Evolutionary conservation across 1,140 invertebrate genomes (phyloP), one percentile per base, ranked within the genome.

Genomic region (Drosophila elegans): DNA sequence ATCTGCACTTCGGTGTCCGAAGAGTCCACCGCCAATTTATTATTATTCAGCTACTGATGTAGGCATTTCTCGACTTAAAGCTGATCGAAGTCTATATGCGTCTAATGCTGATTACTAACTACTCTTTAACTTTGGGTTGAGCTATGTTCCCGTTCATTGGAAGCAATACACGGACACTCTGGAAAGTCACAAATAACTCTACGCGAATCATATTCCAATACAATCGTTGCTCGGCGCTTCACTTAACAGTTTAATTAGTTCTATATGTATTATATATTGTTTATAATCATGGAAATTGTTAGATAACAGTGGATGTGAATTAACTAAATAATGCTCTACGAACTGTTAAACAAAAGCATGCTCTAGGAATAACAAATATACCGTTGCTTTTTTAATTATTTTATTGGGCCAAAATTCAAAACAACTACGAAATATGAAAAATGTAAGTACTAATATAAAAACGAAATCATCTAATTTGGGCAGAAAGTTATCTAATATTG

Each of bases 121-220:
- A 68, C 61, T 44, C 4, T 51, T 25, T 13, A 29, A 12, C n/a
- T 13, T 32, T 25, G 9, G 25, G 12, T 5, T 27, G 1, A 10
- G 10, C 3, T 57, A 39, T 21, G 13, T 12, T 56, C 6, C 12
- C 6, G 16, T 16, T 32, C 3, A 34, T 60, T 39, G 42, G 21
- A 64, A 56, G 3, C 44, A 9, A 38, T 10, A 34, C 27, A 34
- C 27, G 34, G 49, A 62, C 49, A 9, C 3, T 34, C 29, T 34
- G 39, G n/a, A 13, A 36, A 39, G 0, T 36, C 32, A 11, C 29
- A 6, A 52, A 36, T 36, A 16, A 21, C 36, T 36, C 57, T 36
- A 74, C 67, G 61, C 79, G 83, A 83, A 88, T 83, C 46, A 82
- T 80, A 74, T 84, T 89, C 84, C 84, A 88, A 88, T 88, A 88